These are phyloP conservation scores for Drosophila repletoides DNA, from an alignment of 1,140 invertebrate species.

Conservation along the genomic window DNA sequence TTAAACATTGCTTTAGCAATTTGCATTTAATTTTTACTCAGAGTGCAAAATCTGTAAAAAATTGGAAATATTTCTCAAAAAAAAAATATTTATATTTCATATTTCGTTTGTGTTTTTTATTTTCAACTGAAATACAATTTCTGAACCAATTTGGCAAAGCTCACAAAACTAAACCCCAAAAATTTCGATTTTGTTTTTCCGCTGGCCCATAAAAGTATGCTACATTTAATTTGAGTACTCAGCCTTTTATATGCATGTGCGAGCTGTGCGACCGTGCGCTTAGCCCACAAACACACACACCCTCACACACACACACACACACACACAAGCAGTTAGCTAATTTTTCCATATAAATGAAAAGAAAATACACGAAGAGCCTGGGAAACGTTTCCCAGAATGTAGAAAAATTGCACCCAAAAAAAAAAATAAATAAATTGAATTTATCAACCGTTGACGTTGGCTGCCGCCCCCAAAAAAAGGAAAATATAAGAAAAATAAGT, in stretches of 20 bases:
- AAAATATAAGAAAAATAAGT: slow-evolving; percentile 23
- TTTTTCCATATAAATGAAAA: slow-evolving; percentile 62
- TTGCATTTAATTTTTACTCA: too few relatives aligned
- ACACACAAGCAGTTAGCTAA: slow-evolving; percentile 56
- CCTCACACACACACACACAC: too few relatives aligned
- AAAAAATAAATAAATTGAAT: slow-evolving; percentile 78
- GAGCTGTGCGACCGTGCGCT: slow-evolving; percentile 58
- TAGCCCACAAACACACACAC: too few relatives aligned
- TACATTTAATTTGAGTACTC: slow-evolving; percentile 61
- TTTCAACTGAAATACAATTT: slow-evolving; percentile 2
- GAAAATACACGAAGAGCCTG: slow-evolving; percentile 52
- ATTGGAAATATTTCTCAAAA: too few relatives aligned
- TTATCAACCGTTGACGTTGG: slow-evolving; percentile 62
- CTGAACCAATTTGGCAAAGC: slow-evolving; percentile 22
- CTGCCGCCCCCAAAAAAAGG: not conserved
- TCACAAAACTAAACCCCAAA: slow-evolving; percentile 21
- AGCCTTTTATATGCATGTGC: slow-evolving; percentile 60
- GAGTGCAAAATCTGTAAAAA: too few relatives aligned
- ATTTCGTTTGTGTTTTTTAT: not conserved
- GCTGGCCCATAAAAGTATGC: slow-evolving; percentile 63
- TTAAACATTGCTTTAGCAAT: not conserved
- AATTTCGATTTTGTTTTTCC: slow-evolving; percentile 28
- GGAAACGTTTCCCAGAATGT: too few relatives aligned
- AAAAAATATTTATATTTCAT: not conserved
- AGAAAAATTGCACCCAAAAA: slow-evolving; percentile 56